Evolutionary conservation across 2,888 invertebrate genomes (phyloP), one percentile per base, ranked within the genome.

Genomic region (Machimus atricapillus): DNA sequence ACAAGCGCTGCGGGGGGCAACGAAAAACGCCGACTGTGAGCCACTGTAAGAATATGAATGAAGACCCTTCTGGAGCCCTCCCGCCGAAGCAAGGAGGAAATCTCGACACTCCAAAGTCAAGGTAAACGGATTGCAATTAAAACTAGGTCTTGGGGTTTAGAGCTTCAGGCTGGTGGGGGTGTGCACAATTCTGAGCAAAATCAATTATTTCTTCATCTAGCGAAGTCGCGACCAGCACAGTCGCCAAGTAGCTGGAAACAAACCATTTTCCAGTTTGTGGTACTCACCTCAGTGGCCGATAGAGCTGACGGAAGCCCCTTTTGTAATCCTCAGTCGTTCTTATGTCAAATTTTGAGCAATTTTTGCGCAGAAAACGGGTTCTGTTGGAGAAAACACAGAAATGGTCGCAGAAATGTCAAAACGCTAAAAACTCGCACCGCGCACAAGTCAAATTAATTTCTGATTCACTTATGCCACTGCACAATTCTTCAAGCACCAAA

Each of bases 361-460:
- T 66, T 66, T 66, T 27, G 23, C 23, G 4, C n/a, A 66, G 27
- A 66, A 66, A 66, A 66, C 66, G 27, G 12, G 27, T 66, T 66
- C 27, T 66, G 9, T 12, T 27, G 66, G 14, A 23, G 23, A 66
- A 66, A 66, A 66, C 27, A 66, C 66, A 66, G 66, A 66, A 66
- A 66, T 66, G 66, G 66, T 66, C 27, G 66, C 66, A 66, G 66
- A 82, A 82, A 23, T 82, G 82, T 82, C 82, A 82, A 81, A 81
- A 56, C 27, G 58, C 37, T 58, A 14, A 82, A 34, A 82, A 82
- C 82, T 82, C 19, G 34, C 58, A 40, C 46, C 82, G 82, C 82
- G 82, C 82, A 82, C 56, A 66, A 82, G 82, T 82, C 66, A 34
- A 82, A 34, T 19, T 58, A n/a, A 82, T 82, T 14, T 40, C 27